phyloP scores from a whole-genome alignment of 2,113 vertebrate genomes.

The Empidonax alnorum region DNA sequence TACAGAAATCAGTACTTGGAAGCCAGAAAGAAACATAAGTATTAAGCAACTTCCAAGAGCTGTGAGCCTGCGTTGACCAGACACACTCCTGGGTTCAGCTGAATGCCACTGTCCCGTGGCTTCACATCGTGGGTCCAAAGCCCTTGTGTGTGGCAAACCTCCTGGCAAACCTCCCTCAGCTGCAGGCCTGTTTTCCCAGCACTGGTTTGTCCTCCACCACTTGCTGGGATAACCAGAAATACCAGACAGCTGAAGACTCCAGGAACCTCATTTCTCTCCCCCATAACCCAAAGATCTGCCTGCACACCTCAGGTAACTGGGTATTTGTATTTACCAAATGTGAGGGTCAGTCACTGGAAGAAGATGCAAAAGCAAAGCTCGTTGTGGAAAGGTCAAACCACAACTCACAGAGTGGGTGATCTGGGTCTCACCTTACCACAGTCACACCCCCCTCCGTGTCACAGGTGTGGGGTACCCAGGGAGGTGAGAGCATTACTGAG shows the following conservation, averaged over 20 bases:
- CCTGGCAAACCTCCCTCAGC: background rate
- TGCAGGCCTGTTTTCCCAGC: background rate
- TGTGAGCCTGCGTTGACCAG: background rate
- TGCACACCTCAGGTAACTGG: background rate
- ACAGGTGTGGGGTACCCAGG: background rate
- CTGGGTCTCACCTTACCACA: background rate
- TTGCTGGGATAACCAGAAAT: background rate
- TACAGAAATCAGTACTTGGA: background rate
- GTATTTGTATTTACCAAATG: background rate
- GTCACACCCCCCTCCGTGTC: fast-evolving
- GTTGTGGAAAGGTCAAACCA: background rate
- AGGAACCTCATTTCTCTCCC: background rate
- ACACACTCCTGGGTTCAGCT: background rate
- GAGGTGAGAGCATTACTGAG: background rate
- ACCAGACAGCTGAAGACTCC: background rate
- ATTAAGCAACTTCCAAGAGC: background rate
- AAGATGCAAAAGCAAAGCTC: background rate
- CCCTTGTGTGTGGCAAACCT: background rate
- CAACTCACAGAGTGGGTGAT: background rate
- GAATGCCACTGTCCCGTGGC: background rate
- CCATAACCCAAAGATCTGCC: background rate
- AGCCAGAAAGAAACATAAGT: background rate
- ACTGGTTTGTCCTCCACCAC: background rate
- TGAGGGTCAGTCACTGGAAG: background rate
- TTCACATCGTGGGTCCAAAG: fast-evolving